Conservation (phyloP, 2,888 invertebrate genomes). For the Diaphora mendica region DNA sequence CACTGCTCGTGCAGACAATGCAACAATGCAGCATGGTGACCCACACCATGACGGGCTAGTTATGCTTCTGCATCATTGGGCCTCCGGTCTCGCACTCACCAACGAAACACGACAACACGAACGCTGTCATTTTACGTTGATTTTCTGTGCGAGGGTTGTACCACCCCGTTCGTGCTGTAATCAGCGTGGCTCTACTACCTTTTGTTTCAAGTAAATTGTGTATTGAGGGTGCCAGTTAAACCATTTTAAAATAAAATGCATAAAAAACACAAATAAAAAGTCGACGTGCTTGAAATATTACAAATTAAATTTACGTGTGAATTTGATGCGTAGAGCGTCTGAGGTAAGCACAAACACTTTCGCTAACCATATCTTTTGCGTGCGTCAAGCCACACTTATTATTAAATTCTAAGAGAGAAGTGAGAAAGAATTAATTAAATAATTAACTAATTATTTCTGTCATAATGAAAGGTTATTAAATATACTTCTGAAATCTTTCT, state of each 20-base stretch:
- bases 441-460: not conserved
- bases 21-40: too few relatives aligned
- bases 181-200: too few relatives aligned
- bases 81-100: too few relatives aligned
- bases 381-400: not conserved
- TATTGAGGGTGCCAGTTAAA: not conserved
- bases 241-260: not conserved
- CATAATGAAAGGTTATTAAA: not conserved
- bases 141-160: too few relatives aligned
- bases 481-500: too few relatives aligned
- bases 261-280: conserved; percentile 7
- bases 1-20: too few relatives aligned
- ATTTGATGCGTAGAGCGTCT: not conserved
- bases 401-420: not conserved
- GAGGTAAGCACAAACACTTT: conserved; percentile 13
- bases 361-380: conserved; percentile 7
- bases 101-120: too few relatives aligned
- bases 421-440: conserved; percentile 4
- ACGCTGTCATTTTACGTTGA: too few relatives aligned
- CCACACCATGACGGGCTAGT: too few relatives aligned
- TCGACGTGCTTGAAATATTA: not conserved
- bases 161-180: too few relatives aligned
- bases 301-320: not conserved
- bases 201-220: too few relatives aligned
- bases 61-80: too few relatives aligned